A percentile compares a stretch with the other conserved stretches of the same genome.
These are phyloP conservation scores for Halisarca cf. caerulea DNA, from an alignment of 37 sponge, comb jelly and placozoan species.

Conservation along the genomic window DNA sequence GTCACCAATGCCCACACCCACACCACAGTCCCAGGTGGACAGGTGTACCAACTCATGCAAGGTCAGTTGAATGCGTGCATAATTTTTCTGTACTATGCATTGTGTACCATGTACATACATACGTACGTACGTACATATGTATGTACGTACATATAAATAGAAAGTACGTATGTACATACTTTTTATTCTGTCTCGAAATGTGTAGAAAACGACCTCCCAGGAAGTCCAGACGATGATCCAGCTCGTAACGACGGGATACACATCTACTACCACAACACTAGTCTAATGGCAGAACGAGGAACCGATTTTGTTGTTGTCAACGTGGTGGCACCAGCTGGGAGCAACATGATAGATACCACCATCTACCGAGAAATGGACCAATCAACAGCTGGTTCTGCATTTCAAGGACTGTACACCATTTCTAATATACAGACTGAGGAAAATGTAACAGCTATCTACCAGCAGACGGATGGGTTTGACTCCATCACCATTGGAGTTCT, in stretches of 20 bases:
- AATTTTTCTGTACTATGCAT: too few species aligned
- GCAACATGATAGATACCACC: neutral
- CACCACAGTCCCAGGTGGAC: neutral
- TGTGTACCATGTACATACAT: too few species aligned
- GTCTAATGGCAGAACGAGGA: neutral
- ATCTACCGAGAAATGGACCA: neutral
- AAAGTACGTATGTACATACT: neutral
- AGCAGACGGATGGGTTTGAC: neutral
- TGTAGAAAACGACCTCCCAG: neutral
- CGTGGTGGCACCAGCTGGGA: neutral
- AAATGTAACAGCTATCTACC: neutral
- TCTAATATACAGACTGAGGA: neutral
- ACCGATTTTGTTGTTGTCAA: neutral
- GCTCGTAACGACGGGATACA: neutral
- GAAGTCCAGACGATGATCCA: neutral
- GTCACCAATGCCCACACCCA: conserved; percentile 42
- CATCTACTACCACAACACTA: neutral
- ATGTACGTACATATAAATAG: too few species aligned
- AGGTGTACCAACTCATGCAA: neutral
- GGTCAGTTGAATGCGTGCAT: too few species aligned
- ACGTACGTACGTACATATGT: too few species aligned
- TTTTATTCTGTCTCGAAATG: neutral
- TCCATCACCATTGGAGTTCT: neutral
- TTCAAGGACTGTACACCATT: conserved; percentile 7
- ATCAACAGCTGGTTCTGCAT: neutral